phyloP scores from a whole-genome alignment of 1,140 invertebrate species.

The Magallana gigas region DNA sequence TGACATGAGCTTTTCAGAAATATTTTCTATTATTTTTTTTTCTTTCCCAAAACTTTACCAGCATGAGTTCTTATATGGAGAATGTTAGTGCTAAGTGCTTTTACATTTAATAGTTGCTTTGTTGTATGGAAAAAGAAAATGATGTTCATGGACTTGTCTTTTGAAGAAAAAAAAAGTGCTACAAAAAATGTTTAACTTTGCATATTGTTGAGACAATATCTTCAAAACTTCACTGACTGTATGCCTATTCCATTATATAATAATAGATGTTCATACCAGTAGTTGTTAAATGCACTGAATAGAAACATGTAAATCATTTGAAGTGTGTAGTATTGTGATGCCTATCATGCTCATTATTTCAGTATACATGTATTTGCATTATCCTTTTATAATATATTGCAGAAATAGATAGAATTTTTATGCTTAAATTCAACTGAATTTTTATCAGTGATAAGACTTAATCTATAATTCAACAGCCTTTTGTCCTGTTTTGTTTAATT shows the following conservation, averaged over 20 bases:
- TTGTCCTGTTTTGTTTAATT: neutral
- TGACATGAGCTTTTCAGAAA: neutral
- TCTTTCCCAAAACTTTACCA: neutral
- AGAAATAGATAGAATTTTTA: neutral
- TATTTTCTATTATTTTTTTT: too few species aligned
- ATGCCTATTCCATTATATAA: too few species aligned
- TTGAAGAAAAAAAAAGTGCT: too few species aligned
- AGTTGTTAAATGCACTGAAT: too few species aligned
- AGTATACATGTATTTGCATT: too few species aligned
- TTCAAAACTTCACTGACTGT: too few species aligned
- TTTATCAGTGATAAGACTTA: neutral
- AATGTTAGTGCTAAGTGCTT: conserved; percentile 13
- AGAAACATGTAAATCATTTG: neutral
- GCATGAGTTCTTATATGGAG: neutral
- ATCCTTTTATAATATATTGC: too few species aligned
- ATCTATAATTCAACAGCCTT: neutral
- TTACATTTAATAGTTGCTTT: neutral
- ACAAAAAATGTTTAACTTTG: too few species aligned
- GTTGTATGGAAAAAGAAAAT: neutral
- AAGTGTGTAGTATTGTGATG: neutral
- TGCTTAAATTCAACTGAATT: conserved; percentile 13
- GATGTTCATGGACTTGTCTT: neutral
- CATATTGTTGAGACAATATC: too few species aligned
- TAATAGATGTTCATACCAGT: too few species aligned
- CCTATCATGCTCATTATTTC: too few species aligned